Conservation (phyloP, 2,888 invertebrate species). For the Drosophila lutescens region DNA sequence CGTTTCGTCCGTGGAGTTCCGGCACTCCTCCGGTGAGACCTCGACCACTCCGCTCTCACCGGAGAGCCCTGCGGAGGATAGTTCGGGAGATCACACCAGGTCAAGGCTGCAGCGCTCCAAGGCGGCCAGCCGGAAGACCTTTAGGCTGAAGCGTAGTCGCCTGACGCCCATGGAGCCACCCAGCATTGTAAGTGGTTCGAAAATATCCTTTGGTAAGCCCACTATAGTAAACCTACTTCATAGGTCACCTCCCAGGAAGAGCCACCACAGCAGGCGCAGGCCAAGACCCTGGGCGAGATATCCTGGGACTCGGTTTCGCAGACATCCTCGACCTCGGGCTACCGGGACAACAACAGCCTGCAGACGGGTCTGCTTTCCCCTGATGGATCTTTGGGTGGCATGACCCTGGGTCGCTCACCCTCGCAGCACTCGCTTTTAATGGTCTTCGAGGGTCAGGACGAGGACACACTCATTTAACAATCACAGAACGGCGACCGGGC, state of each 20-base stretch:
- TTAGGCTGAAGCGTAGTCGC: constrained; percentile 91
- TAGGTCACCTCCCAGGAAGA: constrained; percentile 73
- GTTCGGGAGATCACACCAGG: constrained; percentile 87
- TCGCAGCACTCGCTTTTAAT: constrained; percentile 91
- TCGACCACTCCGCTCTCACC: constrained; percentile 91
- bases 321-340: constrained; percentile 94
- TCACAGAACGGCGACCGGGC: constrained; percentile 81
- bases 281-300: constrained; percentile 86
- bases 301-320: constrained; percentile 93
- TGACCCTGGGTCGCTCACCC: constrained; percentile 88
- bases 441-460: constrained; percentile 92
- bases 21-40: constrained; percentile 92
- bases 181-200: constrained; percentile 63
- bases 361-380: constrained; percentile 84
- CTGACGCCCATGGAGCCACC: constrained; percentile 89
- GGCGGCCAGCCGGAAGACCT: constrained; percentile 97
- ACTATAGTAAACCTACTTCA: neutral
- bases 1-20: constrained; percentile 92
- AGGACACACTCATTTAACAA: constrained; percentile 92
- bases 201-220: neutral
- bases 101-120: constrained; percentile 94
- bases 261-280: constrained; percentile 54
- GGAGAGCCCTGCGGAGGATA: constrained; percentile 88
- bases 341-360: constrained; percentile 88
- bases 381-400: constrained; percentile 87